Conservation (phyloP, 2,113 vertebrate genomes). For the Scomber colias region DNA sequence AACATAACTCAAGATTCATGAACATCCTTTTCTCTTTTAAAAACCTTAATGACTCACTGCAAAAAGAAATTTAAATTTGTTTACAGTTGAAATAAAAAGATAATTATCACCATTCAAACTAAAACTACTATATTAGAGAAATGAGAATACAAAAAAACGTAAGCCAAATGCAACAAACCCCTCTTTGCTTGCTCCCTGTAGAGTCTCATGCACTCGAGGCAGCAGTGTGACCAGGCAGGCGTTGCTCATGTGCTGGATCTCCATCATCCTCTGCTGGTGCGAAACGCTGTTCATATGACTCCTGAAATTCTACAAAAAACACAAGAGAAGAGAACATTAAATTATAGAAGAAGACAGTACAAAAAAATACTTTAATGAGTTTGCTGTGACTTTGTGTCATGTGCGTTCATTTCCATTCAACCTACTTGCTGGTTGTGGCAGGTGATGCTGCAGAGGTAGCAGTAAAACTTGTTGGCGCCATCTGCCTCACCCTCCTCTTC, state of each 20-base stretch:
- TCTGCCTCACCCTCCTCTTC: constrained; percentile 67
- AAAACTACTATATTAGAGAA: not conserved
- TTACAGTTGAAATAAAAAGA: not conserved
- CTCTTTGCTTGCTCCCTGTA: constrained; percentile 84
- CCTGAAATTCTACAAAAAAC: constrained; percentile 89
- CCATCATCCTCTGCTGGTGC: constrained; percentile 94
- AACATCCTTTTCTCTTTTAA: not conserved
- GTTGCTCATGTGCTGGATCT: constrained; percentile 94
- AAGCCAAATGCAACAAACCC: constrained; percentile 76
- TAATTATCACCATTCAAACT: not conserved
- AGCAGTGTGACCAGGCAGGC: constrained; percentile 93
- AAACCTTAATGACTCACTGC: not conserved
- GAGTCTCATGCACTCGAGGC: constrained; percentile 90
- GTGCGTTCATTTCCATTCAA: not conserved
- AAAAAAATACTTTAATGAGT: not conserved
- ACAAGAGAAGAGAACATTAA: constrained; percentile 15
- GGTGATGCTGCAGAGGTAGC: constrained; percentile 94
- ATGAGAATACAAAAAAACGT: not conserved
- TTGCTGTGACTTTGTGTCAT: not conserved
- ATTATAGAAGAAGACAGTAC: not conserved
- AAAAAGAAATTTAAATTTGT: no score
- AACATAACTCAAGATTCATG: not conserved
- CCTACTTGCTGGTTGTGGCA: constrained; percentile 93
- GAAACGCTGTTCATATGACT: constrained; percentile 91
- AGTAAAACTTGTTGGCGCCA: constrained; percentile 90